Evolutionary conservation across 2,113 vertebrate species (phyloP).

Genomic region (Thalassarche chlororhynchos): DNA sequence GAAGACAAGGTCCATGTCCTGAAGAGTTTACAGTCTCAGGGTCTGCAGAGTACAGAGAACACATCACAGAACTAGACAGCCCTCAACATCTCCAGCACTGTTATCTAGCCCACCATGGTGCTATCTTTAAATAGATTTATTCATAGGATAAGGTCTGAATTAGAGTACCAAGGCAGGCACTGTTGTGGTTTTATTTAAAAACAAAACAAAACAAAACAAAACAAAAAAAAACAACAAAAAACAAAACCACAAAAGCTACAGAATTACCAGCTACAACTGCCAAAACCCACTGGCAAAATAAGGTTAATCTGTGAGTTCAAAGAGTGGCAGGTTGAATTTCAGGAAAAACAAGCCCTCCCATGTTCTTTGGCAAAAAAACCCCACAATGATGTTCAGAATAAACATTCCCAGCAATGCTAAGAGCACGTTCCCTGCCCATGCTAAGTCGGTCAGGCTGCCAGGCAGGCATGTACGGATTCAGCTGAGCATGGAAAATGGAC

Average conservation of each 20-base stretch:
- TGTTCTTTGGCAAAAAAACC: background rate
- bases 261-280: background rate
- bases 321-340: conserved; percentile 25
- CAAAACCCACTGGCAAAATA: conserved; percentile 18
- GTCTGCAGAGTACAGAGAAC: background rate
- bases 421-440: background rate
- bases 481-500: conserved; percentile 34
- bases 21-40: background rate
- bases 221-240: background rate
- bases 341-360: conserved; percentile 13
- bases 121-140: background rate
- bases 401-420: conserved; percentile 5
- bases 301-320: conserved; percentile 11
- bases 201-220: background rate
- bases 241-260: background rate
- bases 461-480: conserved; percentile 12
- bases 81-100: background rate
- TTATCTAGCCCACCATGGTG: background rate
- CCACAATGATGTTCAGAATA: background rate
- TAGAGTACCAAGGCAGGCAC: background rate
- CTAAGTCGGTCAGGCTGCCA: conserved; percentile 4
- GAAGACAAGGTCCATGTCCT: background rate
- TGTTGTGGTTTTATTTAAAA: background rate
- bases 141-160: background rate
- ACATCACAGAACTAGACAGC: background rate